Percentiles rank a stretch among this genome's conserved stretches.
phyloP scores from a whole-genome alignment of 1,140 invertebrate species.

The Protaetia brevitarsis region DNA sequence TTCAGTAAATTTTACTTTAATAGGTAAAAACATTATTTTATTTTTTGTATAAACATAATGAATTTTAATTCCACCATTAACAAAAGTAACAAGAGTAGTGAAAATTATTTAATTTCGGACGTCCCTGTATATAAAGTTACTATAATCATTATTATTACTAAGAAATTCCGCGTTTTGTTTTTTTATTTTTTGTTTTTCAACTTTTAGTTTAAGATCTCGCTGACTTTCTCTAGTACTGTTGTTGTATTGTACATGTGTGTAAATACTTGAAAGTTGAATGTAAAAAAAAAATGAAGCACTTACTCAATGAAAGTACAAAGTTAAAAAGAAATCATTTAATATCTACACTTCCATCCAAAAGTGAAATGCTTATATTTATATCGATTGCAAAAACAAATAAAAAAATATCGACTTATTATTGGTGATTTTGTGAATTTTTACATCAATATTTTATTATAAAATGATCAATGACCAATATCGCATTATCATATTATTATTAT shows the following conservation, averaged over 20 bases:
- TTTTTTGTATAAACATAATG: too few relatives aligned
- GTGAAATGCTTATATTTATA: slow-evolving; percentile 1
- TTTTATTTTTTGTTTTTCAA: too few relatives aligned
- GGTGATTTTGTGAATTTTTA: neutral
- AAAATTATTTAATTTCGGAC: too few relatives aligned
- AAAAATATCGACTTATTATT: neutral
- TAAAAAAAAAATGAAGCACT: neutral
- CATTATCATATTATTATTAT: too few relatives aligned
- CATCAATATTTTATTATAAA: slow-evolving; percentile 1
- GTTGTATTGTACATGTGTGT: slow-evolving; percentile 13
- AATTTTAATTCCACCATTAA: too few relatives aligned
- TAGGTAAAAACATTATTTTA: too few relatives aligned
- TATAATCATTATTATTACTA: too few relatives aligned
- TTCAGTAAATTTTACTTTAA: too few relatives aligned
- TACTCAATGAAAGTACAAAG: slow-evolving; percentile 8
- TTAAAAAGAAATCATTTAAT: slow-evolving; percentile 1
- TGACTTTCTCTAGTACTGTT: neutral
- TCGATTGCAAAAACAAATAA: neutral
- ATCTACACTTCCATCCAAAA: slow-evolving; percentile 5
- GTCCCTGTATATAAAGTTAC: too few relatives aligned
- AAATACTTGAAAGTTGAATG: neutral
- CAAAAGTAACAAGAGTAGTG: too few relatives aligned
- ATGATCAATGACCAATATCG: neutral
- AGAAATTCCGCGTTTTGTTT: too few relatives aligned
- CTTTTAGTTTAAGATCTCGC: neutral